Conservation (phyloP, 2,888 invertebrate genomes). For the Hylaea fasciaria region DNA sequence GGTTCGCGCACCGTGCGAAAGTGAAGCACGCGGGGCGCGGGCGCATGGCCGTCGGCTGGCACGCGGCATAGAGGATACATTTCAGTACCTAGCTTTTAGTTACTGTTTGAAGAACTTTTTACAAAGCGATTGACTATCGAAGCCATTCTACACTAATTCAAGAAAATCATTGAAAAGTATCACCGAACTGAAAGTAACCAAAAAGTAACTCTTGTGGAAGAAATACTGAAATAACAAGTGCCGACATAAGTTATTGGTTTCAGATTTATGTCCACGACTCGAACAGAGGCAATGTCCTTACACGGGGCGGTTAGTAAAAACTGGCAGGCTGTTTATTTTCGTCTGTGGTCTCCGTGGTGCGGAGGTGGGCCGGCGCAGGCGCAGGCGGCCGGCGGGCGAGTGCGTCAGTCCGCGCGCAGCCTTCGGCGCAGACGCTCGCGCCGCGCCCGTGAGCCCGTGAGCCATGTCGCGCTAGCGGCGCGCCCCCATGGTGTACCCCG, state of each 20-base stretch:
- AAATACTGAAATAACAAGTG: conserved; percentile 6
- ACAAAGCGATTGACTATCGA: not conserved
- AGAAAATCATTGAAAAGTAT: not conserved
- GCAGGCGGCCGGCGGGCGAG: conserved; percentile 25
- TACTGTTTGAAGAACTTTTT: conserved; percentile 1
- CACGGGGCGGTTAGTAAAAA: conserved; percentile 46
- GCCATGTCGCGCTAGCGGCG: conserved; percentile 72
- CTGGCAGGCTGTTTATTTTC: conserved; percentile 48
- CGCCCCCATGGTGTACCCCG: conserved; percentile 86
- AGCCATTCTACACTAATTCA: not conserved
- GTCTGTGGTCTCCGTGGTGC: conserved; percentile 34
- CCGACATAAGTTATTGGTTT: conserved; percentile 41
- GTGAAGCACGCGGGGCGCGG: conserved; percentile 69
- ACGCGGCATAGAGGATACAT: conserved; percentile 15
- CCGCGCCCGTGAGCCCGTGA: conserved; percentile 56
- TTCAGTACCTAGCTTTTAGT: conserved; percentile 17
- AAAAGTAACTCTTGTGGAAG: not conserved
- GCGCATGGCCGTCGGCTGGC: conserved; percentile 25
- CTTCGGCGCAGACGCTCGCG: conserved; percentile 77
- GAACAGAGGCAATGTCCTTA: conserved; percentile 50
- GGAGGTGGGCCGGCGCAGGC: conserved; percentile 31
- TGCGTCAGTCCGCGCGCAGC: conserved; percentile 73
- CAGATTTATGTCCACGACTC: conserved; percentile 41
- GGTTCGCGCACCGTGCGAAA: conserved; percentile 81
- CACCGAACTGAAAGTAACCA: conserved; percentile 3